Evolutionary conservation across 2,888 invertebrate genomes (phyloP).

Genomic region (Elaeidobius kamerunicus): DNA sequence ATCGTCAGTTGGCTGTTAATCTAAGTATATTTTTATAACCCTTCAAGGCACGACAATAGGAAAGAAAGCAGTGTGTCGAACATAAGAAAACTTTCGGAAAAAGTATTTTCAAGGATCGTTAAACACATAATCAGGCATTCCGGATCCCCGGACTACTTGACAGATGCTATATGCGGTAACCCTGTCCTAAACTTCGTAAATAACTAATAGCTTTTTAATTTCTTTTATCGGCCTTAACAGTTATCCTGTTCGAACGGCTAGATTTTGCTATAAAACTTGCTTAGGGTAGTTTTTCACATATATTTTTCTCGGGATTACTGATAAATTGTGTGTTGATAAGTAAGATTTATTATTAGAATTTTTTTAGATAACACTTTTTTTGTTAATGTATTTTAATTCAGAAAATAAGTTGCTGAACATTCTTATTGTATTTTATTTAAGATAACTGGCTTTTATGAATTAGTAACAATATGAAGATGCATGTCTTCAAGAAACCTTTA

Average conservation of each 20-base stretch:
- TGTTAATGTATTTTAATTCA: no score
- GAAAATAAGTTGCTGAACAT: no score
- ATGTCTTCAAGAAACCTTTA: no score
- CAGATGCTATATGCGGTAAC: constrained; percentile 23
- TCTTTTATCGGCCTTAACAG: constrained; percentile 28
- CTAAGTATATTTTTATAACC: no score
- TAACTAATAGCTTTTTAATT: constrained; percentile 32
- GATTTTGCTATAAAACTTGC: constrained; percentile 22
- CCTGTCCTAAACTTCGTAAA: constrained; percentile 28
- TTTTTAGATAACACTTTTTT: no score
- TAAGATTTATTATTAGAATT: constrained; percentile 11
- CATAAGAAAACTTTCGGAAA: constrained; percentile 19
- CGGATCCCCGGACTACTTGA: constrained; percentile 21
- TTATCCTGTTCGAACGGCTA: constrained; percentile 20
- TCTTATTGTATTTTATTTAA: no score
- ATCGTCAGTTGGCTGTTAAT: no score
- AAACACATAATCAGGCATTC: constrained; percentile 27
- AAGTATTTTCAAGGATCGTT: constrained; percentile 26
- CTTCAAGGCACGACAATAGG: no score
- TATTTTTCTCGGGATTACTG: constrained; percentile 1
- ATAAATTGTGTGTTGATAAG: constrained; percentile 11
- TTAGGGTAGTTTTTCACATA: constrained; percentile 9
- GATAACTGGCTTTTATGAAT: no score
- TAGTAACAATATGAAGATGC: no score
- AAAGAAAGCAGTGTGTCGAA: no score